A percentile compares a stretch with the other conserved stretches of the same genome.
Evolutionary conservation across 1,140 invertebrate species (phyloP).

Genomic region (Schlechtendalia chinensis): DNA sequence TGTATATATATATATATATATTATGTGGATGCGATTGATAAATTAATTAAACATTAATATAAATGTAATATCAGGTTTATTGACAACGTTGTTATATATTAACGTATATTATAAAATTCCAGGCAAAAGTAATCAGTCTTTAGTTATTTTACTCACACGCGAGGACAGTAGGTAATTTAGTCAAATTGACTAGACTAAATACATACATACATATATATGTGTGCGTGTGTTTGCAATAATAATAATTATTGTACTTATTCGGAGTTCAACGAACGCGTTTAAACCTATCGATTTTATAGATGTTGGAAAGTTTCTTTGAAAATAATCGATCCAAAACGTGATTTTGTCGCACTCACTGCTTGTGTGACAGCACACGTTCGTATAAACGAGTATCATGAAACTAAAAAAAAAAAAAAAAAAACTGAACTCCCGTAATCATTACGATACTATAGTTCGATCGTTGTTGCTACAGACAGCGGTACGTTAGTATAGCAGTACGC

Average conservation of each 20-base stretch:
- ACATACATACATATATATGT: too few species aligned
- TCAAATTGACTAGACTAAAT: too few species aligned
- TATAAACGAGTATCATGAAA: too few species aligned
- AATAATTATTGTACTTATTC: neutral
- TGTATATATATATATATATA: neutral
- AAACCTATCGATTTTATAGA: neutral
- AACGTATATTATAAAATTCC: neutral
- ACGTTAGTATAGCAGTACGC: neutral
- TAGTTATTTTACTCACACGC: neutral
- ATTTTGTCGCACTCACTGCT: too few species aligned
- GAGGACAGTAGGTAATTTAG: neutral
- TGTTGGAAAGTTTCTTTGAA: neutral
- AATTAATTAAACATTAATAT: constrained; percentile 10
- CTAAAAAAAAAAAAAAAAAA: too few species aligned
- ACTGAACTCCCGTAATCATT: too few species aligned
- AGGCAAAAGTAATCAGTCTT: neutral
- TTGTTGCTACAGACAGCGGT: too few species aligned
- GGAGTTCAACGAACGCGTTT: constrained; percentile 12
- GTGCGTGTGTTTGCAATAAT: too few species aligned
- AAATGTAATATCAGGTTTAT: neutral
- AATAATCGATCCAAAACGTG: too few species aligned
- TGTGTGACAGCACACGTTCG: too few species aligned
- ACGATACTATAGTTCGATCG: too few species aligned
- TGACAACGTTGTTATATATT: neutral
- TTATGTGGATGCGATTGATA: constrained; percentile 1